Conservation (phyloP, 2,888 invertebrate species). For the Piscicola geometra region DNA sequence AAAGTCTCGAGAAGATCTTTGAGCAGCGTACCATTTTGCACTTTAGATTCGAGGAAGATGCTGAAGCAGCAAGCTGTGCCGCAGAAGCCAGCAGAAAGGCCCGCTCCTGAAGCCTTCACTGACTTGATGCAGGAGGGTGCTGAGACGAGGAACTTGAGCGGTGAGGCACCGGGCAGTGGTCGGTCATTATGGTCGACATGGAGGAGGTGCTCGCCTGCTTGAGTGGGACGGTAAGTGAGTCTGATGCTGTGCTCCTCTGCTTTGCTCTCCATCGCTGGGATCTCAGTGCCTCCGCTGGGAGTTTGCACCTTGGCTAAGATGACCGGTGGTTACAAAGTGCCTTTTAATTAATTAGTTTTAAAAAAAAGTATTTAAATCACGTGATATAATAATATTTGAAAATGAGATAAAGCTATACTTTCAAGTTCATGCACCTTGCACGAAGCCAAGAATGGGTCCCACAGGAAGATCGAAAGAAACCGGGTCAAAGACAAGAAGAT, state of each 20-base stretch:
- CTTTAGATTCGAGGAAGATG: not conserved
- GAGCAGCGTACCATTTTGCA: not conserved
- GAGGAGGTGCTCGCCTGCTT: slow-evolving; percentile 25
- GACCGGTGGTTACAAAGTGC: not conserved
- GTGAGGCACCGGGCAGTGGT: slow-evolving; percentile 24
- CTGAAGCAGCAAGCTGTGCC: slow-evolving; percentile 4
- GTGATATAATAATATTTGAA: no score
- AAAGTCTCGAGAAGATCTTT: no score
- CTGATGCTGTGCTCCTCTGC: slow-evolving; percentile 15
- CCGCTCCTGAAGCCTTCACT: slow-evolving; percentile 24
- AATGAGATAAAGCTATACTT: no score
- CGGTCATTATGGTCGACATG: slow-evolving; percentile 21
- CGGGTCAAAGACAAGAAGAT: slow-evolving; percentile 7
- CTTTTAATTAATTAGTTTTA: not conserved
- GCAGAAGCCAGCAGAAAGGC: slow-evolving; percentile 20
- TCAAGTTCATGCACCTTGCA: slow-evolving; percentile 22
- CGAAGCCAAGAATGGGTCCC: slow-evolving; percentile 33
- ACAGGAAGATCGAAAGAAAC: slow-evolving; percentile 31
- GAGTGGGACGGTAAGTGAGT: slow-evolving; percentile 25
- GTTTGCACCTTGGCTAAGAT: slow-evolving; percentile 28
- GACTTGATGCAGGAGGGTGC: not conserved
- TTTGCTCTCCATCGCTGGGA: slow-evolving; percentile 26
- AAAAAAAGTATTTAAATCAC: not conserved
- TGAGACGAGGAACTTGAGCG: slow-evolving; percentile 26
- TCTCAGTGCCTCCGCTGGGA: slow-evolving; percentile 20